These are phyloP conservation scores for Microcebus griseorufus DNA, from an alignment of 2,113 vertebrate genomes.

Conservation along the genomic window DNA sequence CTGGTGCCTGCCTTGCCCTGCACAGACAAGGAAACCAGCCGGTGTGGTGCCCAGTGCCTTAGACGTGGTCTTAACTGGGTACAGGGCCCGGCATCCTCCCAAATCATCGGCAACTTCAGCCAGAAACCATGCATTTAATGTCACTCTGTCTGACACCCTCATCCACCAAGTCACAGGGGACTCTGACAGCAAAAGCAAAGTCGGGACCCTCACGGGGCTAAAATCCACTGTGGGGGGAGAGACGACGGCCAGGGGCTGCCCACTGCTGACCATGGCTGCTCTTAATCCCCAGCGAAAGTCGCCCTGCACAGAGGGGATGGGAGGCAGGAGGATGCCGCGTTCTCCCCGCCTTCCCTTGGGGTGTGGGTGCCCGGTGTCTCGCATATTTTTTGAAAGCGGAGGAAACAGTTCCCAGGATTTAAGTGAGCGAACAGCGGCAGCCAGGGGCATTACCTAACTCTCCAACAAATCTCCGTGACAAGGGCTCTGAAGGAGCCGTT, in stretches of 20 bases:
- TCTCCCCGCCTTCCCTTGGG: accelerated
- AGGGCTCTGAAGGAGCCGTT: neutral
- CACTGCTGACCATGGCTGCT: accelerated
- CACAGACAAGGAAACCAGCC: accelerated
- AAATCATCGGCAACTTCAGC: neutral
- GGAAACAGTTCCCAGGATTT: neutral
- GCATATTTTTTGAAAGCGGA: neutral
- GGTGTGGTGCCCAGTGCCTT: accelerated
- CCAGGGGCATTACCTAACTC: accelerated
- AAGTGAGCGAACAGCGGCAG: accelerated
- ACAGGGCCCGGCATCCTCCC: accelerated
- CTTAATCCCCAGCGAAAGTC: neutral
- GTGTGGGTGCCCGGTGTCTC: neutral
- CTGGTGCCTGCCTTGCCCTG: neutral
- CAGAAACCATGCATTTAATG: neutral
- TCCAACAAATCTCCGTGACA: neutral
- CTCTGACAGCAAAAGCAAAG: no score
- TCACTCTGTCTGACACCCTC: accelerated
- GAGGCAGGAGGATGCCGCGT: accelerated
- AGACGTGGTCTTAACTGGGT: accelerated
- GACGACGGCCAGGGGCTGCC: accelerated
- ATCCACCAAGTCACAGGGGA: neutral
- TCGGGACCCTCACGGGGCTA: accelerated
- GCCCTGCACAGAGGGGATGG: accelerated
- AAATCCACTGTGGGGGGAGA: accelerated